Evolutionary conservation across 2,888 invertebrate species (phyloP).

Genomic region (Phytoseiulus persimilis): DNA sequence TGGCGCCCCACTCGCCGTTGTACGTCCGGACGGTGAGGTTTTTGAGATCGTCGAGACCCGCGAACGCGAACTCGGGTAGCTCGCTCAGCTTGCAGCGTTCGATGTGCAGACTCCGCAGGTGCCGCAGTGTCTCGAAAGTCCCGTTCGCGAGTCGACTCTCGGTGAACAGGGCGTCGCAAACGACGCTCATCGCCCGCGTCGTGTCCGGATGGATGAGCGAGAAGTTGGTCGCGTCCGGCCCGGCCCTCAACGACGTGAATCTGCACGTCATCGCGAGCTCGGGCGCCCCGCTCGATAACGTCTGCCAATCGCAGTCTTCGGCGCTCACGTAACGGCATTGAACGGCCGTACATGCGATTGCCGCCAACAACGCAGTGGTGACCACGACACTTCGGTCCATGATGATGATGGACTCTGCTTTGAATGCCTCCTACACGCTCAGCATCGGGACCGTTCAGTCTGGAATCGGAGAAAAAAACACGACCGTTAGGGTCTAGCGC

Average conservation of each 20-base stretch:
- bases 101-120: slow-evolving; percentile 66
- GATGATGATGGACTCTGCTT: not conserved
- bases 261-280: slow-evolving; percentile 27
- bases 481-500: not conserved
- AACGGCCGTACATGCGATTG: not conserved
- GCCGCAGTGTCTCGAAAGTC: slow-evolving; percentile 54
- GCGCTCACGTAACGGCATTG: slow-evolving; percentile 33
- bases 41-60: slow-evolving; percentile 61
- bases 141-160: slow-evolving; percentile 45
- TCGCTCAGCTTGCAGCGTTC: slow-evolving; percentile 61
- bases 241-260: slow-evolving; percentile 55
- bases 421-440: slow-evolving; percentile 5
- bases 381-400: not conserved
- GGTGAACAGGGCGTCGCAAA: slow-evolving; percentile 54
- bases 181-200: slow-evolving; percentile 67
- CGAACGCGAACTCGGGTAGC: slow-evolving; percentile 52
- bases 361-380: not conserved
- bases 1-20: slow-evolving; percentile 68
- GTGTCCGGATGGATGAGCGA: slow-evolving; percentile 75
- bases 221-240: slow-evolving; percentile 77
- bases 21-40: slow-evolving; percentile 63
- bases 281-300: slow-evolving; percentile 35
- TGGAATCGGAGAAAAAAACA: not conserved
- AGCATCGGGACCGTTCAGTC: slow-evolving; percentile 5
- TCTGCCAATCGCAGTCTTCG: slow-evolving; percentile 38